phyloP scores from a whole-genome alignment of 2,113 vertebrate genomes.

The Cochlearius cochlearius region DNA sequence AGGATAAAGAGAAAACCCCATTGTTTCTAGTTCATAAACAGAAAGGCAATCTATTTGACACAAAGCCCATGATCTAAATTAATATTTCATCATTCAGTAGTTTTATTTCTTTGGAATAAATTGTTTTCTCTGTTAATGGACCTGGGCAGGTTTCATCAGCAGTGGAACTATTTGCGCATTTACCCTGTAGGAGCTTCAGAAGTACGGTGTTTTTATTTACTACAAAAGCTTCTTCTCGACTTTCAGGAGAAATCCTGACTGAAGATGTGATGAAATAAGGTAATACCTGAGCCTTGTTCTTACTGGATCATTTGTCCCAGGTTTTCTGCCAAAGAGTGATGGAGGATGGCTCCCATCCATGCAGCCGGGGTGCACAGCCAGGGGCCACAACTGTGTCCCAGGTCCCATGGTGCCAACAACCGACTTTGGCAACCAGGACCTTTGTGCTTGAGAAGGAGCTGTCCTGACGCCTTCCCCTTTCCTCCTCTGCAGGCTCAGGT shows the following conservation, averaged over 20 bases:
- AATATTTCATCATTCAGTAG: neutral
- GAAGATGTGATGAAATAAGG: neutral
- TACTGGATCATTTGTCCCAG: neutral
- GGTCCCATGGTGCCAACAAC: neutral
- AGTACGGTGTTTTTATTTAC: neutral
- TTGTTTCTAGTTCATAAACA: constrained; percentile 12
- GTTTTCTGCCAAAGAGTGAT: neutral
- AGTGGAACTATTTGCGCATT: neutral
- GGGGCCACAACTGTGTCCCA: neutral
- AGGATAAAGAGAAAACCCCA: neutral
- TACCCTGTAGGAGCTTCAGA: neutral
- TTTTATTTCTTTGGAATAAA: constrained; percentile 42
- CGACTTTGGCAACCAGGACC: neutral
- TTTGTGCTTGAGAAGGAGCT: neutral
- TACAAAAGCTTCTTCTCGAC: neutral
- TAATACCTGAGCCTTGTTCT: neutral
- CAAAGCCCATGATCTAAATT: constrained; percentile 13
- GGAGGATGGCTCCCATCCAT: neutral
- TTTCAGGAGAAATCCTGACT: neutral
- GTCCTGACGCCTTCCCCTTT: neutral
- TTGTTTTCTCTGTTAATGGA: constrained; percentile 39
- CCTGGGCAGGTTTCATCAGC: neutral
- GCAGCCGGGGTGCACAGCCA: rapidly evolving
- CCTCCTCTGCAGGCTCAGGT: neutral
- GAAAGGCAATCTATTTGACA: constrained; percentile 8